These are phyloP conservation scores for Cetonia aurata DNA, from an alignment of 2,888 invertebrate species.

Conservation along the genomic window DNA sequence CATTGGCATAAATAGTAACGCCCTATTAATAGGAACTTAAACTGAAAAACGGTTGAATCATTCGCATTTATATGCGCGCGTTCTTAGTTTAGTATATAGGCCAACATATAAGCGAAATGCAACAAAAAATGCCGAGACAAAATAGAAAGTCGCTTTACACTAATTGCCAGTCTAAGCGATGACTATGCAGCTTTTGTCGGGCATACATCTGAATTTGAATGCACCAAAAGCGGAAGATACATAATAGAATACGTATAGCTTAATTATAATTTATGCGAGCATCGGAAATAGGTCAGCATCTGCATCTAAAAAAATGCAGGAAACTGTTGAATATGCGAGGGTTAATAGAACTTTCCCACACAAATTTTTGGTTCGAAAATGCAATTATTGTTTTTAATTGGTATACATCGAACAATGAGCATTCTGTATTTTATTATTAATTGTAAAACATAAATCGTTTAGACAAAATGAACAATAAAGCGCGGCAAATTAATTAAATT, in stretches of 20 bases:
- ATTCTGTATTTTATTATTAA: no score
- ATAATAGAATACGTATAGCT: background rate
- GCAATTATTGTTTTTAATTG: no score
- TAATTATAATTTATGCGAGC: background rate
- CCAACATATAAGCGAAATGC: slow-evolving; percentile 13
- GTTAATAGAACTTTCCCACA: no score
- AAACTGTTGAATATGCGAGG: background rate
- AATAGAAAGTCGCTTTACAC: slow-evolving; percentile 3
- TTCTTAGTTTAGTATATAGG: background rate
- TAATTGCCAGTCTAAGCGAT: background rate
- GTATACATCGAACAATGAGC: no score
- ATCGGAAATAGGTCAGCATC: background rate
- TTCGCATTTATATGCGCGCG: background rate
- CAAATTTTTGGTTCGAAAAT: no score
- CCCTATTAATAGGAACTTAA: slow-evolving; percentile 2
- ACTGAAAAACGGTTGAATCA: slow-evolving; percentile 5
- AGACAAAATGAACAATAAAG: no score
- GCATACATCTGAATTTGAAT: background rate
- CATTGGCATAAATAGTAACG: slow-evolving; percentile 5
- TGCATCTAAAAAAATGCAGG: background rate
- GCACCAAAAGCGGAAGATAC: background rate
- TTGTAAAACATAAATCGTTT: no score
- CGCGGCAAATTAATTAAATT: no score
- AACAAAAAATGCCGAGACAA: background rate
- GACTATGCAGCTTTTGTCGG: no score